These are phyloP conservation scores for Megalops atlanticus DNA, from an alignment of 2,113 vertebrate genomes.

Conservation along the genomic window DNA sequence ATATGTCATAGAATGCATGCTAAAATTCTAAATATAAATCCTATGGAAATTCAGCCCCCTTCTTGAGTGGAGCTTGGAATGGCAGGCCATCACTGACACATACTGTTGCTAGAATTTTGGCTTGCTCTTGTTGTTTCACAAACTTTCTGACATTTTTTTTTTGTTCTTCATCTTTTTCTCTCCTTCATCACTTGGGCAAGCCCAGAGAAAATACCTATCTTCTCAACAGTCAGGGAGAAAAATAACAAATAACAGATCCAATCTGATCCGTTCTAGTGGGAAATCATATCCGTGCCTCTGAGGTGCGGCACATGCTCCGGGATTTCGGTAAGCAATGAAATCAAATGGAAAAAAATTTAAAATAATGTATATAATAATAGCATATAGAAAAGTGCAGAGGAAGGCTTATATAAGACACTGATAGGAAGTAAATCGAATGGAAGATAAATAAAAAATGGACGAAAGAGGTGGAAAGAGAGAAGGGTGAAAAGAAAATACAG, in stretches of 20 bases:
- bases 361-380: slow-evolving; percentile 49
- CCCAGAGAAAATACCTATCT: slow-evolving; percentile 49
- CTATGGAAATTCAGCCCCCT: slow-evolving; percentile 65
- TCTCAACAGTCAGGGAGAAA: slow-evolving; percentile 58
- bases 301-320: slow-evolving; percentile 57
- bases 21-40: slow-evolving; percentile 77
- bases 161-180: slow-evolving; percentile 46
- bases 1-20: slow-evolving; percentile 77
- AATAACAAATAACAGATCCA: slow-evolving; percentile 66
- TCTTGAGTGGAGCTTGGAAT: slow-evolving; percentile 55
- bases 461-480: slow-evolving; percentile 32
- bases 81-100: slow-evolving; percentile 56
- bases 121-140: slow-evolving; percentile 60
- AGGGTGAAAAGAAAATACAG: slow-evolving; percentile 24
- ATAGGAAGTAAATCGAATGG: slow-evolving; percentile 32
- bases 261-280: slow-evolving; percentile 71
- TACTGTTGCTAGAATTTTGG: slow-evolving; percentile 53
- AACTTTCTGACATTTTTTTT: slow-evolving; percentile 62
- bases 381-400: slow-evolving; percentile 43
- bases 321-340: slow-evolving; percentile 40
- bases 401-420: slow-evolving; percentile 37
- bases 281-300: slow-evolving; percentile 64
- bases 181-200: slow-evolving; percentile 50
- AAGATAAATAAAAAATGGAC: slow-evolving; percentile 39
- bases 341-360: slow-evolving; percentile 32